Conservation (phyloP, 2,888 invertebrate genomes). For the Margaritifera margaritifera region DNA sequence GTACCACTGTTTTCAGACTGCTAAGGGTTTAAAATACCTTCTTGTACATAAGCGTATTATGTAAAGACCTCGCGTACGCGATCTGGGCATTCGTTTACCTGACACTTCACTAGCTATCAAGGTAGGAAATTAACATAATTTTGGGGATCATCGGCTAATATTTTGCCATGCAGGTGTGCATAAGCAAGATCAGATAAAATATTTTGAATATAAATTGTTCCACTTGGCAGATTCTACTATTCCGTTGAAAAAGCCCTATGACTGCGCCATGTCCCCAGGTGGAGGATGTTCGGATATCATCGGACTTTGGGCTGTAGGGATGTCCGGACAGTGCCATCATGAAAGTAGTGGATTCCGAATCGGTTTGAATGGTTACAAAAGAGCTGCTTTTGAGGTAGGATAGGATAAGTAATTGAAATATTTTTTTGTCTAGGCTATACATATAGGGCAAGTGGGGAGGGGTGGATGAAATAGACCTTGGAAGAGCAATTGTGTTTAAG, state of each 20-base stretch:
- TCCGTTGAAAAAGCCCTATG: neutral
- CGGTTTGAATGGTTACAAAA: constrained; percentile 27
- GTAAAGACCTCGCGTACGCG: too few species aligned
- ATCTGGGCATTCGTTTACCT: too few species aligned
- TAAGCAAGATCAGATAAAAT: neutral
- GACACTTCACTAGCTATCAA: too few species aligned
- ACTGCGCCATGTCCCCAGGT: constrained; percentile 22
- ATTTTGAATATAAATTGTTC: neutral
- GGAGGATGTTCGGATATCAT: constrained; percentile 25
- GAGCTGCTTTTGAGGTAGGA: constrained; percentile 21
- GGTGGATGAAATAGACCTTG: too few species aligned
- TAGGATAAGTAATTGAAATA: neutral
- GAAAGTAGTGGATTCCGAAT: constrained; percentile 25
- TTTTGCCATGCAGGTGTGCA: too few species aligned
- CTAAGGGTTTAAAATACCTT: too few species aligned
- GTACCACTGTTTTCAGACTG: too few species aligned
- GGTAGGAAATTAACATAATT: constrained; percentile 1
- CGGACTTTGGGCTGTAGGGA: constrained; percentile 31
- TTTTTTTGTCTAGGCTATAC: too few species aligned
- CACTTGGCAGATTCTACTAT: neutral
- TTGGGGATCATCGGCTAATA: too few species aligned
- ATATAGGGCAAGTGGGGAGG: too few species aligned
- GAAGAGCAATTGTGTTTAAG: too few species aligned
- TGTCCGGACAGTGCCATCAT: constrained; percentile 23
- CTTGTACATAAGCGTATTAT: too few species aligned